Percentiles rank a stretch among this genome's conserved stretches.
Conservation (phyloP, 1,140 invertebrate genomes). For the Procambarus clarkii region DNA sequence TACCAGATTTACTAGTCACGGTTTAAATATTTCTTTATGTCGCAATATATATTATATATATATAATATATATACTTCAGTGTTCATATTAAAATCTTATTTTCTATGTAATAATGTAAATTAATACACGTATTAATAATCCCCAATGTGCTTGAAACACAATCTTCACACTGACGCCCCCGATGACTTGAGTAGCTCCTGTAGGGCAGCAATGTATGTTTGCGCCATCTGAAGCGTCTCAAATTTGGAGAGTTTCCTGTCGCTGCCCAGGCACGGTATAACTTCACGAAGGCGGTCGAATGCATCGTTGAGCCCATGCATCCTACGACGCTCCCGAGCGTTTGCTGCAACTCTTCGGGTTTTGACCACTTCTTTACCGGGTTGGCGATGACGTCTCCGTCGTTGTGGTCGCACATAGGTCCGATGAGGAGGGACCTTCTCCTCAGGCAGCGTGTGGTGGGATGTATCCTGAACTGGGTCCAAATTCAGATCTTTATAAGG, state of each 20-base stretch:
- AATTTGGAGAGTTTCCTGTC: conserved; percentile 91
- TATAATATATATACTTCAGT: too few relatives aligned
- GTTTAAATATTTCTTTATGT: too few relatives aligned
- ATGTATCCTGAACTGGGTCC: conserved; percentile 6
- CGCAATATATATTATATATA: too few relatives aligned
- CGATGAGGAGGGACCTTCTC: conserved; percentile 58
- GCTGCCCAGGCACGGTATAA: conserved; percentile 86
- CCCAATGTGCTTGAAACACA: neutral
- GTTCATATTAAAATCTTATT: neutral
- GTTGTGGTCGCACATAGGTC: conserved; percentile 53
- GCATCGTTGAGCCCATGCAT: conserved; percentile 91
- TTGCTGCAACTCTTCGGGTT: conserved; percentile 83
- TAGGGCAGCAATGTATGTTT: conserved; percentile 88
- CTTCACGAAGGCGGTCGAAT: conserved; percentile 87
- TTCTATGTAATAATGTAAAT: neutral
- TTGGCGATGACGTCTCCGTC: conserved; percentile 43
- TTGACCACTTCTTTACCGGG: conserved; percentile 61
- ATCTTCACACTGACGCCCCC: conserved; percentile 45
- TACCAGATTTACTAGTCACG: too few relatives aligned
- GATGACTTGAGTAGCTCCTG: conserved; percentile 83
- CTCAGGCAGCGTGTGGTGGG: conserved; percentile 12
- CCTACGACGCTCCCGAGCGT: conserved; percentile 84
- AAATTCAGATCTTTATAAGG: conserved; percentile 21
- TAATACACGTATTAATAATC: conserved; percentile 4
- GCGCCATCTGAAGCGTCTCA: conserved; percentile 92